Evolutionary conservation across 2,888 invertebrate genomes (phyloP).

Genomic region (Phragmatobia fuliginosa): DNA sequence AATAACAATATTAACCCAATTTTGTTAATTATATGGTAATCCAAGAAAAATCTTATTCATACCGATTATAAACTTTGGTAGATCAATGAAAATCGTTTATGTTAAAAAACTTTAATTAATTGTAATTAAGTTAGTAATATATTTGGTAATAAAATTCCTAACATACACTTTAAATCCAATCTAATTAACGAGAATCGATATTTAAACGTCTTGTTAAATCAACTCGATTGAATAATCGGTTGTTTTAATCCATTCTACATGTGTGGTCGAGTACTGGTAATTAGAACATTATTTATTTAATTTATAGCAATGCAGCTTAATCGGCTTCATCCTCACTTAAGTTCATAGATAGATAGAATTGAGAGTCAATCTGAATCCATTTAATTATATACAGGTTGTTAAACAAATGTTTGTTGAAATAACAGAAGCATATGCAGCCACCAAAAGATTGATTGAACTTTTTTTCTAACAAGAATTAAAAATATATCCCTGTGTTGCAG

Average conservation of each 20-base stretch:
- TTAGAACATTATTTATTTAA: slow-evolving; percentile 3
- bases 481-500: too few relatives aligned
- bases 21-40: too few relatives aligned
- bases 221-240: slow-evolving; percentile 34
- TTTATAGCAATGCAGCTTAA: background rate
- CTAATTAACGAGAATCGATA: slow-evolving; percentile 40
- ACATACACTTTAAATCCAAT: slow-evolving; percentile 16
- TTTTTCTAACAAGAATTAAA: too few relatives aligned
- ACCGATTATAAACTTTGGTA: too few relatives aligned
- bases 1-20: too few relatives aligned
- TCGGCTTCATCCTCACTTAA: background rate
- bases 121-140: background rate
- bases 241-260: slow-evolving; percentile 37
- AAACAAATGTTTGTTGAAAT: too few relatives aligned
- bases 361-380: background rate
- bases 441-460: too few relatives aligned
- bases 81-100: background rate
- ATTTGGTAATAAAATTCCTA: background rate
- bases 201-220: slow-evolving; percentile 21
- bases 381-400: background rate
- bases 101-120: background rate
- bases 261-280: slow-evolving; percentile 42
- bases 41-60: too few relatives aligned
- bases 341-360: background rate
- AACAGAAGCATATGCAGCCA: too few relatives aligned